Evolutionary conservation across 2,113 vertebrate species (phyloP).

Genomic region (Phalacrocorax aristotelis): DNA sequence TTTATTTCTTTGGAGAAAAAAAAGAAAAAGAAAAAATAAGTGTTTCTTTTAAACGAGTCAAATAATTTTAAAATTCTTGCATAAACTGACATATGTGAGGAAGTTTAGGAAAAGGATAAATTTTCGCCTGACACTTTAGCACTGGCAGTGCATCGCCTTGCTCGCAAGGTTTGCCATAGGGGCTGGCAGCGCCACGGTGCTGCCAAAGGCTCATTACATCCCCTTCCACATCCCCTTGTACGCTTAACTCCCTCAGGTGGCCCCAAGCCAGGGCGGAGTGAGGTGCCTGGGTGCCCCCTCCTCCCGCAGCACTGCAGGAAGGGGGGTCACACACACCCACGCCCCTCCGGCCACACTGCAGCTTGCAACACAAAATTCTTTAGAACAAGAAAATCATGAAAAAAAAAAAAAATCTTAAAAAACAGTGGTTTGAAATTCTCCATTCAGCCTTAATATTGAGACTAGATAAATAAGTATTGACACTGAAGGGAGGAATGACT

Average conservation of each 20-base stretch:
- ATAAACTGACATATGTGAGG: background rate
- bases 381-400: rapidly evolving
- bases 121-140: background rate
- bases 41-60: background rate
- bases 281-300: background rate
- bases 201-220: background rate
- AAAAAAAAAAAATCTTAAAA: background rate
- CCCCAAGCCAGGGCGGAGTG: background rate
- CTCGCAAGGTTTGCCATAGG: rapidly evolving
- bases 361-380: rapidly evolving
- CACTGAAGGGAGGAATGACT: background rate
- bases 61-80: background rate
- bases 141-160: rapidly evolving
- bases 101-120: background rate
- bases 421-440: background rate
- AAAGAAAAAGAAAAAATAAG: background rate
- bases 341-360: background rate
- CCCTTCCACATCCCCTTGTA: rapidly evolving
- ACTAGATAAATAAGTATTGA: background rate
- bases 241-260: rapidly evolving
- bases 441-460: background rate
- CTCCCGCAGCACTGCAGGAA: rapidly evolving
- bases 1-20: background rate
- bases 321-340: background rate
- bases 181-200: background rate